Percentiles rank a stretch among this genome's conserved stretches.
Evolutionary conservation across 2,888 invertebrate species (phyloP).

Genomic region (Branchinecta sandiegonensis): DNA sequence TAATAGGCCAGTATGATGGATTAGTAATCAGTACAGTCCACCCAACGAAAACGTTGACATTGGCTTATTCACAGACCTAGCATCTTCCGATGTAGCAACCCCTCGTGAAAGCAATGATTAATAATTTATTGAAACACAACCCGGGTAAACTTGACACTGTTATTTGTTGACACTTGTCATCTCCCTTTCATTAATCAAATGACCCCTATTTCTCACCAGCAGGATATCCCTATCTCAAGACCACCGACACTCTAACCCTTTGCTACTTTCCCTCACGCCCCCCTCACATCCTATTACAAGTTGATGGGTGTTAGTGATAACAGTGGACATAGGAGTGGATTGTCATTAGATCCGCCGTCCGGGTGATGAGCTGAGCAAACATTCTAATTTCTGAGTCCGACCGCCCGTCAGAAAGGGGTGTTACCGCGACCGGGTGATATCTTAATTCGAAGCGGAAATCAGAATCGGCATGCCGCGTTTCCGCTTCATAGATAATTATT

Average conservation of each 20-base stretch:
- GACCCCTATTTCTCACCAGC: constrained; percentile 1
- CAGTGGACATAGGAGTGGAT: constrained; percentile 7
- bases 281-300: constrained; percentile 12
- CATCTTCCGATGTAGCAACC: too few relatives aligned
- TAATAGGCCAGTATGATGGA: too few relatives aligned
- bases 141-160: too few relatives aligned
- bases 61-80: too few relatives aligned
- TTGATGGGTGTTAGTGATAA: constrained; percentile 7
- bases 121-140: too few relatives aligned
- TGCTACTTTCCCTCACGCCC: constrained; percentile 6
- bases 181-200: too few relatives aligned
- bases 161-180: too few relatives aligned
- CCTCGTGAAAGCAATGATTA: too few relatives aligned
- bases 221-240: not conserved
- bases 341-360: not conserved
- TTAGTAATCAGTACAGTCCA: too few relatives aligned
- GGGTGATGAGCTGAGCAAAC: not conserved
- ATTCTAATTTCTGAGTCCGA: constrained; percentile 1
- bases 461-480: not conserved
- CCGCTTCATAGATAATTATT: too few relatives aligned
- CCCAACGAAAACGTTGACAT: too few relatives aligned
- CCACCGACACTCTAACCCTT: not conserved
- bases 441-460: constrained; percentile 11
- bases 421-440: not conserved
- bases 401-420: constrained; percentile 16